Evolutionary conservation across 2,888 invertebrate species (phyloP), one percentile per base, ranked within the genome.

Genomic region (Diploptera punctata): DNA sequence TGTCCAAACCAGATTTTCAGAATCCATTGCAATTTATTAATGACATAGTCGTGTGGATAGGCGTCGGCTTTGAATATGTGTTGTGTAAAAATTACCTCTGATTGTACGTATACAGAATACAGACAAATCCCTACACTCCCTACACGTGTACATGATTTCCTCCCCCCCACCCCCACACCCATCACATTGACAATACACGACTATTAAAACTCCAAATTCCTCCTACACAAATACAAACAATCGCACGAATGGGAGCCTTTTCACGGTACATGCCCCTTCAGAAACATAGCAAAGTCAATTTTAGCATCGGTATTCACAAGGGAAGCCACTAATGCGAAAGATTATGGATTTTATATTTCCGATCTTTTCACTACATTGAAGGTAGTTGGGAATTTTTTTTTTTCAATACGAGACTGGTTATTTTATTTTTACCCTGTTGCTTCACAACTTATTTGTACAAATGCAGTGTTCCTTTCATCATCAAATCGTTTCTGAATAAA

Each of bases 1-100:
- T 47, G 65, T 65, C 65, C 24, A 65, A 65, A 65, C 65, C 65
- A 65, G 65, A 65, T 65, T 65, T 65, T 65, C 65, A 38, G 65
- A 65, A 65, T 65, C 65, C 65, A 65, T 65, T 47, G 65, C 65
- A 65, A 65, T 65, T 44, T 65, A 65, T 65, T 65, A 65, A 65
- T 65, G 65, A 65, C 65, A 33, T 65, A 65, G 65, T 65, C 44
- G 65, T 26, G 65, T 65, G 47, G n/a, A 65, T 65, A 44, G 47
- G 47, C 26, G 13, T 33, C n/a, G 38, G 62, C 62, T 62, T 62
- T 62, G 62, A 62, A 62, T 62, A 62, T 62, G 44, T 47, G 44
- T 47, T 65, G 65, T 65, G 65, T 65, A 65, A 65, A 65, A 65
- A 65, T 65, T 65, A 65, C 65, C 65, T 43, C 65, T 65, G 44